Percentiles rank a stretch among this genome's conserved stretches.
Conservation (phyloP, 2,888 invertebrate species). For the Deilephila porcellus region DNA sequence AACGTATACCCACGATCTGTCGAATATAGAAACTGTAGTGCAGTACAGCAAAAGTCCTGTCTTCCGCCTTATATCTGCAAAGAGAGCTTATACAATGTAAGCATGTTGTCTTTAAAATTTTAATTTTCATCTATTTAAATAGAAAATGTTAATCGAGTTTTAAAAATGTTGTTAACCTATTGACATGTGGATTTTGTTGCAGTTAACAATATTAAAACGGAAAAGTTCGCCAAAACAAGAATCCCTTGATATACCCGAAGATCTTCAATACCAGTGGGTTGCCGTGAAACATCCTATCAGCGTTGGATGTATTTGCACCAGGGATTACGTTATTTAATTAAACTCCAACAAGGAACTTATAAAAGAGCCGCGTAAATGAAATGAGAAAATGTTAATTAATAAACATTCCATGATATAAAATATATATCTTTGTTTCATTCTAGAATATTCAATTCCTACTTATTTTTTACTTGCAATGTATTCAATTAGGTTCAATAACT, state of each 20-base stretch:
- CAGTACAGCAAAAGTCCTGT: conserved; percentile 50
- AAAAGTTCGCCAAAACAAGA: conserved; percentile 42
- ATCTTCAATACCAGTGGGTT: conserved; percentile 59
- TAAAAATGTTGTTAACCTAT: too few species aligned
- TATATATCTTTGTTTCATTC: too few species aligned
- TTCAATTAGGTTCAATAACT: not conserved
- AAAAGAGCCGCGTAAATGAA: not conserved
- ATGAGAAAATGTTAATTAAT: not conserved
- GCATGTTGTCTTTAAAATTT: conserved; percentile 37
- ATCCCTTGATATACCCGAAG: conserved; percentile 48
- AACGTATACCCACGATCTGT: conserved; percentile 61
- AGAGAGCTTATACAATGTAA: conserved; percentile 63
- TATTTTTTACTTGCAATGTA: not conserved
- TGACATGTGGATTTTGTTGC: conserved; percentile 42
- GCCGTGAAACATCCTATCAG: conserved; percentile 56
- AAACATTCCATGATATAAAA: too few species aligned
- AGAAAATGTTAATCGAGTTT: too few species aligned
- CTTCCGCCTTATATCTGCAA: conserved; percentile 60
- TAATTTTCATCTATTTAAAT: not conserved
- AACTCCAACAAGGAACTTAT: not conserved
- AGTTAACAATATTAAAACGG: conserved; percentile 66
- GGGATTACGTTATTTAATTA: conserved; percentile 43
- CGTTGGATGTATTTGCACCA: conserved; percentile 65
- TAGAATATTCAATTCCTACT: too few species aligned
- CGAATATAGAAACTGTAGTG: conserved; percentile 60